These are phyloP conservation scores for Epirrhoe alternata DNA, from an alignment of 2,888 invertebrate species.

Conservation along the genomic window DNA sequence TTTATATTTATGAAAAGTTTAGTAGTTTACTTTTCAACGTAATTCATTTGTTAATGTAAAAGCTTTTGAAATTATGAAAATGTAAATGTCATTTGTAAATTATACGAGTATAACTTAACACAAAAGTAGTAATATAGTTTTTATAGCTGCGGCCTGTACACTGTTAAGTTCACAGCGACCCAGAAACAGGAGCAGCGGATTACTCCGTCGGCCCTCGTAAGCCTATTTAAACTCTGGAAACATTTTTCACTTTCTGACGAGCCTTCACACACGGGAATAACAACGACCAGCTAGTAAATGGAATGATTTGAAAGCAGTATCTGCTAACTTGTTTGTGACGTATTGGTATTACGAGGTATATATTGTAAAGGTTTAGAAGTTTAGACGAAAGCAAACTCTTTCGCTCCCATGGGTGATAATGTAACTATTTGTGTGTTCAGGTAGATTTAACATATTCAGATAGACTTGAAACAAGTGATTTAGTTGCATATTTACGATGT, in stretches of 20 bases:
- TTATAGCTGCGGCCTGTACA: slow-evolving; percentile 72
- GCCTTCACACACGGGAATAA: slow-evolving; percentile 37
- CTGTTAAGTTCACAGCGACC: slow-evolving; percentile 77
- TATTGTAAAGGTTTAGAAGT: slow-evolving; percentile 5
- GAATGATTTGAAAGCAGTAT: slow-evolving; percentile 32
- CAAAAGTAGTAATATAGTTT: slow-evolving; percentile 4
- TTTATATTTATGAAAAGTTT: slow-evolving; percentile 9
- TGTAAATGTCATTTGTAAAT: slow-evolving; percentile 10
- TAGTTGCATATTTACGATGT: slow-evolving; percentile 24
- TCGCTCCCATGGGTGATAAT: slow-evolving; percentile 26
- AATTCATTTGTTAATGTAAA: slow-evolving; percentile 19
- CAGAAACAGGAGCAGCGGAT: slow-evolving; percentile 79
- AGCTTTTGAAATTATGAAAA: slow-evolving; percentile 7
- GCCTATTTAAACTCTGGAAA: slow-evolving; percentile 52
- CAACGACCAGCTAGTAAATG: slow-evolving; percentile 35
- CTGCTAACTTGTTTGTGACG: slow-evolving; percentile 30
- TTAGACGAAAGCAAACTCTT: slow-evolving; percentile 17
- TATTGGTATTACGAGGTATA: slow-evolving; percentile 15
- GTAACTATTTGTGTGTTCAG: slow-evolving; percentile 19
- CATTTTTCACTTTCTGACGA: slow-evolving; percentile 56
- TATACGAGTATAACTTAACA: slow-evolving; percentile 33
- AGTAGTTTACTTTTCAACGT: slow-evolving; percentile 14
- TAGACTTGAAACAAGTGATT: slow-evolving; percentile 21
- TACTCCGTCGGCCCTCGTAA: slow-evolving; percentile 74
- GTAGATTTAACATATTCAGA: slow-evolving; percentile 20